Conservation (phyloP, 2,888 invertebrate species). For the Pocota personata region DNA sequence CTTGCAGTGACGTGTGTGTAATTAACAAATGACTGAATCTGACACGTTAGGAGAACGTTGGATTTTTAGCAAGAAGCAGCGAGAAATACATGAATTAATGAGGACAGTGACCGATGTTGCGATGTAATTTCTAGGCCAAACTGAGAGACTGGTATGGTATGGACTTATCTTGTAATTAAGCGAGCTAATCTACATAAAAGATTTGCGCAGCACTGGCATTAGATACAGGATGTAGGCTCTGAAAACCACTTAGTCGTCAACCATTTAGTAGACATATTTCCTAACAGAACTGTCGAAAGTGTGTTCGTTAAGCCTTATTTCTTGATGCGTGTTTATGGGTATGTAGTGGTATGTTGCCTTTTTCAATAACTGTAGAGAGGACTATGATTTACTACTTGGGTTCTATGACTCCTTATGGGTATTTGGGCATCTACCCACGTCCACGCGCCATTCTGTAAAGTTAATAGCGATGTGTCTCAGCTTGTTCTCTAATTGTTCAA, state of each 20-base stretch:
- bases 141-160: background rate
- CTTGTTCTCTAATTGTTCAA: too few species aligned
- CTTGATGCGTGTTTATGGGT: too few species aligned
- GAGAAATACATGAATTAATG: conserved; percentile 17
- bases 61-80: background rate
- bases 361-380: too few species aligned
- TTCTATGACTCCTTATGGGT: too few species aligned
- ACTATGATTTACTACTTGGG: too few species aligned
- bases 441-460: too few species aligned
- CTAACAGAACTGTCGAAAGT: too few species aligned
- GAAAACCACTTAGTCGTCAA: background rate
- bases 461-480: too few species aligned
- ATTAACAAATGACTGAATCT: conserved; percentile 21
- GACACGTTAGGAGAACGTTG: conserved; percentile 13
- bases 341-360: too few species aligned
- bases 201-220: background rate
- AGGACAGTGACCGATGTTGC: conserved; percentile 16
- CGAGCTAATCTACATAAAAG: background rate
- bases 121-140: conserved; percentile 1
- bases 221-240: background rate
- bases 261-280: too few species aligned
- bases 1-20: background rate
- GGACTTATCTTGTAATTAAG: background rate
- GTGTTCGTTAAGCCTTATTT: too few species aligned
- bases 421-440: too few species aligned